These are phyloP conservation scores for Campylomormyrus numenius DNA, from an alignment of 2,113 vertebrate genomes.

Conservation along the genomic window DNA sequence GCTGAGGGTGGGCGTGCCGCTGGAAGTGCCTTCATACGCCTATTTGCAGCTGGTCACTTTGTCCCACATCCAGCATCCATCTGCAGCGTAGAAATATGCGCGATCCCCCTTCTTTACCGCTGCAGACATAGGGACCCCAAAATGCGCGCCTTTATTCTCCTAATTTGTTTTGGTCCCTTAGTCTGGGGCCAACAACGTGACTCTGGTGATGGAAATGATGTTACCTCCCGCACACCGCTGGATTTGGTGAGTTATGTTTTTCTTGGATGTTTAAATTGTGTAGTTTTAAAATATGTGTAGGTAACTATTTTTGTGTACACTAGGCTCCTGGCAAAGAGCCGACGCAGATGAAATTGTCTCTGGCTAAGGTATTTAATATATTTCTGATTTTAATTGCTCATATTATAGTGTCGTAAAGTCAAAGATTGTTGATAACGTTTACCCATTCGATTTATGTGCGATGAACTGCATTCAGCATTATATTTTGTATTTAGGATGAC, in stretches of 20 bases:
- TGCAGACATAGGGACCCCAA: not conserved
- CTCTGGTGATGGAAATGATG: not conserved
- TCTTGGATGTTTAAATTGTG: not conserved
- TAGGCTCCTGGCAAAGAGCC: slow-evolving; percentile 55
- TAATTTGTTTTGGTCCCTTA: not conserved
- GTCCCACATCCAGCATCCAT: not conserved
- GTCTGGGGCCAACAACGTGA: not conserved
- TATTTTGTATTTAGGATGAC: not conserved
- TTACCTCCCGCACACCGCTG: not conserved
- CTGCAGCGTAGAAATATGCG: not conserved
- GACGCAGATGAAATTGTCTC: slow-evolving; percentile 50
- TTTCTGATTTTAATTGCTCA: not conserved
- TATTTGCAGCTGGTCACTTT: not conserved
- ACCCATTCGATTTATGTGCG: not conserved
- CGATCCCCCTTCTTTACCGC: not conserved
- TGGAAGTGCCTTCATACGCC: not conserved
- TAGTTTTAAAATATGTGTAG: not conserved
- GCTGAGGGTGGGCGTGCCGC: slow-evolving; percentile 12
- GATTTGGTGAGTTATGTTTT: slow-evolving; percentile 15
- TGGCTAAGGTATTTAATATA: slow-evolving; percentile 37
- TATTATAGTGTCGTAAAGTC: not conserved
- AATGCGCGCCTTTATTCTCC: not conserved
- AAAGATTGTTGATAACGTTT: not conserved
- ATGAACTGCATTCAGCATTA: not conserved
- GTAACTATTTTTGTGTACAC: not conserved